A percentile compares a stretch with the other conserved stretches of the same genome.
phyloP scores from a whole-genome alignment of 2,888 invertebrate species.

The Electrophaes corylata region DNA sequence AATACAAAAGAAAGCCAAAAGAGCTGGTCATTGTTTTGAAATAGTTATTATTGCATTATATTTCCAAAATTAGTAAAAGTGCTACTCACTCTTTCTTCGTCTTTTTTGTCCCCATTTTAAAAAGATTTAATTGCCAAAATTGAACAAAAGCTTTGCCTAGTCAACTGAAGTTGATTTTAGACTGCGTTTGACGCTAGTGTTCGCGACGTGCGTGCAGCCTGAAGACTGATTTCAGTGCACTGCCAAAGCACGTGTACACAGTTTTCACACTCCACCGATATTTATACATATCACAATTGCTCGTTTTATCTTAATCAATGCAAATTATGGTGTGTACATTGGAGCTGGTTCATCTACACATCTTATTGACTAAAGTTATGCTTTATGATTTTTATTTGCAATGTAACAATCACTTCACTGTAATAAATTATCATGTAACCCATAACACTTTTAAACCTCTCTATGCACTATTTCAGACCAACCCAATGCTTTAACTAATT shows the following conservation, averaged over 20 bases:
- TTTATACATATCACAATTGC: slow-evolving; percentile 31
- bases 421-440: too few species aligned
- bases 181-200: background rate
- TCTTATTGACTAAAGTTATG: slow-evolving; percentile 6
- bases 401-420: background rate
- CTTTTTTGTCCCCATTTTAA: slow-evolving; percentile 25
- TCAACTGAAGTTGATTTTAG: background rate
- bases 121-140: too few species aligned
- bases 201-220: slow-evolving; percentile 6
- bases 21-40: background rate
- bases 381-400: background rate
- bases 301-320: slow-evolving; percentile 32
- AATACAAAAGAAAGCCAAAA: background rate
- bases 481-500: too few species aligned
- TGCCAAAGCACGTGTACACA: slow-evolving; percentile 26
- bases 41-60: background rate
- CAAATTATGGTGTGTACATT: slow-evolving; percentile 23
- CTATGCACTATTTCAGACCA: too few species aligned
- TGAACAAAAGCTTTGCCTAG: background rate
- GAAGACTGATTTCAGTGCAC: slow-evolving; percentile 12
- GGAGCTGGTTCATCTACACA: background rate
- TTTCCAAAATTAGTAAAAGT: background rate
- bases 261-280: slow-evolving; percentile 19
- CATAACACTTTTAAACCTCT: background rate
- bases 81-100: slow-evolving; percentile 22